These are phyloP conservation scores for Cepphus grylle DNA, from an alignment of 2,113 vertebrate genomes.

Conservation along the genomic window DNA sequence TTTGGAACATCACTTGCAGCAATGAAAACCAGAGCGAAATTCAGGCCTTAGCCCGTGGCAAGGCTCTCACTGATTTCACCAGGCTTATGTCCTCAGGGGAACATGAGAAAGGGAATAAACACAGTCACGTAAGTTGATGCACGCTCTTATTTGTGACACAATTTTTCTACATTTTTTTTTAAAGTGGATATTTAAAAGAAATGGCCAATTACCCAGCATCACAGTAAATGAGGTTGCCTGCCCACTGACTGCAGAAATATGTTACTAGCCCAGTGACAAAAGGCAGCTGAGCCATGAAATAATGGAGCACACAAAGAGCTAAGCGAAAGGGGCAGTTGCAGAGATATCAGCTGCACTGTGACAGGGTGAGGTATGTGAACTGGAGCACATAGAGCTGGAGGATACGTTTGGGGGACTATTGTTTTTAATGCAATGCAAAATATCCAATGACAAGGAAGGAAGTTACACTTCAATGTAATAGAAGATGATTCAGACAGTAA, in stretches of 20 bases:
- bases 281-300: not conserved
- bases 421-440: constrained; percentile 6
- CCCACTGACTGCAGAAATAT: not conserved
- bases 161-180: not conserved
- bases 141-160: not conserved
- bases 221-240: not conserved
- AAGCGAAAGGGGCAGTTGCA: not conserved
- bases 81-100: not conserved
- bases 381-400: not conserved
- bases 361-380: not conserved
- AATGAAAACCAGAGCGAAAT: not conserved
- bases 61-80: not conserved
- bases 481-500: constrained; percentile 1
- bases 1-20: not conserved
- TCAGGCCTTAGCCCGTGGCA: not conserved
- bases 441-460: not conserved
- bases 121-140: not conserved
- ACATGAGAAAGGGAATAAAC: not conserved
- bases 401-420: not conserved
- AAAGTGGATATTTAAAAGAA: not conserved
- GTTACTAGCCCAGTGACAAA: not conserved
- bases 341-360: not conserved
- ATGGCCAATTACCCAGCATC: not conserved
- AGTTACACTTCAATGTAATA: not conserved
- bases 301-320: not conserved